Base-by-base conservation (phyloP, 2,797 vertebrate species). In the Sebastes glaucus region DNA sequence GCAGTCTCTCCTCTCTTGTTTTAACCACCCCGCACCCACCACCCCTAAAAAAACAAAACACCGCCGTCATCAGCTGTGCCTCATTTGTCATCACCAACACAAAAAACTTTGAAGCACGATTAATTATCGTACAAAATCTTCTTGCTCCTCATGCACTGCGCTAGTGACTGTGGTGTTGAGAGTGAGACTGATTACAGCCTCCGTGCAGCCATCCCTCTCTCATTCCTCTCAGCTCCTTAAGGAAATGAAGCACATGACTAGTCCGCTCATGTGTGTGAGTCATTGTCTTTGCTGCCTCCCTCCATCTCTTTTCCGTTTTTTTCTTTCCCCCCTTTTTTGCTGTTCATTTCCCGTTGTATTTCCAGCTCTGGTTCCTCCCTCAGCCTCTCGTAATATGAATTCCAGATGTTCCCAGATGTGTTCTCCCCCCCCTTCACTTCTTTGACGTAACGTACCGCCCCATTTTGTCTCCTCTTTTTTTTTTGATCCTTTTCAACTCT, bases 161-260 rank as follows among this genome's bases (percentile, higher is more conserved):
- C 22, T 30, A 62, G 67, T 56, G 55, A 67, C 78, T 57, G 55
- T 25, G 66, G 61, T 56, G 59, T 32, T 53, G 81, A 74, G 71
- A 74, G 83, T 32, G 74, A 77, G 77, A 25, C 62, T 53, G 72
- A 83, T 83, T 83, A 73, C 49, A 27, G 52, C 80, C 61, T 84
- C 63, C 11, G 4, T 42, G 33, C 75, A 65, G 30, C 65, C 73
- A 74, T 20, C 77, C 78, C 52, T 57, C 74, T 53, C 83, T 81
- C 80, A 46, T 79, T 72, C 83, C 88, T 84, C 80, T 68, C 74
- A 42, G 87, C 89, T 94, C 89, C 94, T 94, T 90, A 90, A 95
- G 93, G 94, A 94, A 94, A 95, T 94, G 81, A 93, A 92, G 91
- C 94, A 90, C 95, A 96, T 95, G 95, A 95, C 94, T 94, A 22